Base-by-base conservation (phyloP, 2,888 invertebrate genomes). In the Flexamia atlantica region DNA sequence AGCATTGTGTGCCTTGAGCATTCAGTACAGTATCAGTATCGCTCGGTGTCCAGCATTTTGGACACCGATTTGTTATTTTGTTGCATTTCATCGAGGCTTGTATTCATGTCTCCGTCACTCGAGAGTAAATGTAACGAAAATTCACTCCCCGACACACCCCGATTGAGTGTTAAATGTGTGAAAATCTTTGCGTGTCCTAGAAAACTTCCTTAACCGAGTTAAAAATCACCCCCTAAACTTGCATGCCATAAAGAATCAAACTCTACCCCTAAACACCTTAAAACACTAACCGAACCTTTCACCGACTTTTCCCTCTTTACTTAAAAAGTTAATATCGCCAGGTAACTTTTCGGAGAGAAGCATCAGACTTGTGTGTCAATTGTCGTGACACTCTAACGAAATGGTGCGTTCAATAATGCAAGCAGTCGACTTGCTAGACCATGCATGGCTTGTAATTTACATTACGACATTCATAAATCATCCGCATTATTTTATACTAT, bases 51-150 rank as follows among this genome's bases (percentile, higher is more conserved):
- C 17, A 64, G 72, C 72, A 72, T 72, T 23, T 7, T 3, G 36
- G 72, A 72, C 72, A 72, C 72, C 42, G 25, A 64, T 81, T 81
- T 81, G n/a, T 81, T 80, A 40, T 72, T 76, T 76, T 76, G 76
- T 82, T 74, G 82, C 82, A 72, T 82, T 40, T 74, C 82, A 74
- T 83, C 36, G 82, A 74, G 82, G 82, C 82, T 83, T 83, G 82
- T 36, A 25, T 74, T 50, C 64, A 70, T 82, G 80, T 80, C 40
- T 30, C 14, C 64, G 64, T 72, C 79, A 53, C 79, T 1, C 28
- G 57, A 79, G 30, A 32, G 23, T 17, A 40, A 40, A 72, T 72
- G 30, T 68, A 25, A 30, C 40, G 23, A 72, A 72, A 40, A 5
- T 10, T 40, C 36, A n/a, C n/a, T 5, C 72, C 72, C 72, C 17